Conservation (phyloP, 2,113 vertebrate species). For the Lampris incognitus region DNA sequence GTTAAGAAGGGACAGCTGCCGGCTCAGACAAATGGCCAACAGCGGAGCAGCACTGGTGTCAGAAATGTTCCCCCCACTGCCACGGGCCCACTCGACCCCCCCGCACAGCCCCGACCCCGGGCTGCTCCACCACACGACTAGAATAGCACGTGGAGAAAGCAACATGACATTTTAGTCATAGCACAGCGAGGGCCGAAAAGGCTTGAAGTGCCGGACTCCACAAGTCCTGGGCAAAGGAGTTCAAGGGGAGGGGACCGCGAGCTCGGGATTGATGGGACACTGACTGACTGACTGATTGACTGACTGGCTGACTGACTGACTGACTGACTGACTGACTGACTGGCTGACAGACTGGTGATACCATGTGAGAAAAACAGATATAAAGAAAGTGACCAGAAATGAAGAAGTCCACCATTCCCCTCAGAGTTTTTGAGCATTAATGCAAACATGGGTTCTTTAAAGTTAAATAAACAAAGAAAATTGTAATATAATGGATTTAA, state of each 20-base stretch:
- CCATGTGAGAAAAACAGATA: neutral
- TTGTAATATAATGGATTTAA: neutral
- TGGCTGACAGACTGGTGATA: neutral
- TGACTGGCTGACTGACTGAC: neutral
- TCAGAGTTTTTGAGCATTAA: too few relatives aligned
- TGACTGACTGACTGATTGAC: neutral
- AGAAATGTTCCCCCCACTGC: neutral
- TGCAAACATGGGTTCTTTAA: neutral
- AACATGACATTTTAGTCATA: conserved; percentile 32
- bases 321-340: neutral
- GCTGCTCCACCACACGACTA: conserved; percentile 20
- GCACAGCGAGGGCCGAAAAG: neutral
- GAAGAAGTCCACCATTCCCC: too few relatives aligned
- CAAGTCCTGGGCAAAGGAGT: conserved; percentile 7
- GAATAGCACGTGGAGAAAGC: conserved; percentile 40
- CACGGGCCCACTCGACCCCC: neutral
- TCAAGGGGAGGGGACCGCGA: neutral
- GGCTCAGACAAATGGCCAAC: conserved; percentile 39
- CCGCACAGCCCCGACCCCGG: neutral
- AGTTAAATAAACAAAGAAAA: neutral
- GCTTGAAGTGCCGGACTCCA: neutral
- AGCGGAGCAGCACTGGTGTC: conserved; percentile 9
- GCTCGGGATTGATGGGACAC: neutral
- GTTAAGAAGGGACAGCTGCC: conserved; percentile 66
- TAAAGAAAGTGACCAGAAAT: too few relatives aligned